A percentile compares a stretch with the other conserved stretches of the same genome.
Evolutionary conservation across 1,140 invertebrate genomes (phyloP).

Genomic region (Berghia stephanieae): DNA sequence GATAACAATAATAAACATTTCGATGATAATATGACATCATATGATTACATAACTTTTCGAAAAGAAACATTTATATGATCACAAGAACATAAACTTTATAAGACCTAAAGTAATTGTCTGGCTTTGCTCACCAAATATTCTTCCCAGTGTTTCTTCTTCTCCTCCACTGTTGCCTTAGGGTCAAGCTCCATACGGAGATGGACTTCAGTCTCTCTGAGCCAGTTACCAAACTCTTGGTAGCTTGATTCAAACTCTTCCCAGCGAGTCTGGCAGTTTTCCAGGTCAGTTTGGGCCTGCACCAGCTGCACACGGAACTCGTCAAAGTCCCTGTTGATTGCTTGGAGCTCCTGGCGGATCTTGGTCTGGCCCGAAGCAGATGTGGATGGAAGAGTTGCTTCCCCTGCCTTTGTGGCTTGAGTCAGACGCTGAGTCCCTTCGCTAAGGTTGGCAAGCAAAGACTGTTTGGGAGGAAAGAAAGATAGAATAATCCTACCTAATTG

Average conservation of each 20-base stretch:
- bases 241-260: slow-evolving; percentile 64
- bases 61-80: background rate
- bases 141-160: slow-evolving; percentile 86
- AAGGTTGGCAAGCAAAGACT: slow-evolving; percentile 49
- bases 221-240: slow-evolving; percentile 85
- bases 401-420: slow-evolving; percentile 52
- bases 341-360: slow-evolving; percentile 59
- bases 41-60: too few relatives aligned
- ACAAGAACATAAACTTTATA: background rate
- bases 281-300: slow-evolving; percentile 47
- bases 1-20: too few relatives aligned
- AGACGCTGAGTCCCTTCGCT: slow-evolving; percentile 55
- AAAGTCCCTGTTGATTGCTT: slow-evolving; percentile 59
- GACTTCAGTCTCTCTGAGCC: slow-evolving; percentile 89
- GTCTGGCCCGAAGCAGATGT: slow-evolving; percentile 61
- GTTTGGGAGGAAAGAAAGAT: background rate
- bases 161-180: slow-evolving; percentile 87
- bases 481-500: background rate
- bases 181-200: slow-evolving; percentile 91
- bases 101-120: background rate
- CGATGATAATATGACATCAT: too few relatives aligned
- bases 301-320: slow-evolving; percentile 55
- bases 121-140: slow-evolving; percentile 53
- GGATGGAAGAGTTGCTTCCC: slow-evolving; percentile 54
- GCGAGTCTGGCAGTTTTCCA: slow-evolving; percentile 71